Conservation (phyloP, 2,113 vertebrate genomes). For the Natator depressus region DNA sequence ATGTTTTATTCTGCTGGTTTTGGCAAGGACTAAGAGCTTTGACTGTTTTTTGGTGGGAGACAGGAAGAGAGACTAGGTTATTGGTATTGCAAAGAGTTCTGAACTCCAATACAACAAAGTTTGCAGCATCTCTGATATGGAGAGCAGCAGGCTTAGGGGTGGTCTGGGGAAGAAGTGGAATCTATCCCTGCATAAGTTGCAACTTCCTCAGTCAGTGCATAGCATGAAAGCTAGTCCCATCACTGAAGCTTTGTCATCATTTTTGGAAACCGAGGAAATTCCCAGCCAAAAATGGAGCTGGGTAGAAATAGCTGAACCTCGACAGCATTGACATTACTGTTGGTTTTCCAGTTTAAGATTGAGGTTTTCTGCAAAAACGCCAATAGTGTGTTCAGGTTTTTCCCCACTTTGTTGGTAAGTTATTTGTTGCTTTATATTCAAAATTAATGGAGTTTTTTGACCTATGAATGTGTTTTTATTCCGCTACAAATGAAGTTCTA, state of each 20-base stretch:
- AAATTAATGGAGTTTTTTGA: neutral
- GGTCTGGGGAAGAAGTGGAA: no score
- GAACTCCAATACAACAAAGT: neutral
- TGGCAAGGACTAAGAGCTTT: neutral
- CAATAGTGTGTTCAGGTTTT: neutral
- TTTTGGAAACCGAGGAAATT: neutral
- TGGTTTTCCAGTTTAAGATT: neutral
- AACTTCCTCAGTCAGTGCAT: neutral
- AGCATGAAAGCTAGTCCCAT: neutral
- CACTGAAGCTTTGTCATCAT: neutral
- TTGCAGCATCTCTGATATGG: neutral
- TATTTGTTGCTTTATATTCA: neutral
- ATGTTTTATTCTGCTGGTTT: neutral
- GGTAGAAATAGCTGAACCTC: neutral
- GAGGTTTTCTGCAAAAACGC: neutral
- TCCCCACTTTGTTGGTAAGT: neutral
- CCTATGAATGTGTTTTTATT: neutral
- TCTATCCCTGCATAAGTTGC: neutral
- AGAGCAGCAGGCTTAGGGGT: neutral
- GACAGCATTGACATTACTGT: neutral
- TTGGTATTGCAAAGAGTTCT: neutral
- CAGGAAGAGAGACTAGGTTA: neutral
- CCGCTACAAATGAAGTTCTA: neutral
- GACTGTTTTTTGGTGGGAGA: neutral
- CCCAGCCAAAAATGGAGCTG: neutral